These are phyloP conservation scores for Aplidium turbinatum DNA, from an alignment of 23 tunicate genomes.

Conservation along the genomic window DNA sequence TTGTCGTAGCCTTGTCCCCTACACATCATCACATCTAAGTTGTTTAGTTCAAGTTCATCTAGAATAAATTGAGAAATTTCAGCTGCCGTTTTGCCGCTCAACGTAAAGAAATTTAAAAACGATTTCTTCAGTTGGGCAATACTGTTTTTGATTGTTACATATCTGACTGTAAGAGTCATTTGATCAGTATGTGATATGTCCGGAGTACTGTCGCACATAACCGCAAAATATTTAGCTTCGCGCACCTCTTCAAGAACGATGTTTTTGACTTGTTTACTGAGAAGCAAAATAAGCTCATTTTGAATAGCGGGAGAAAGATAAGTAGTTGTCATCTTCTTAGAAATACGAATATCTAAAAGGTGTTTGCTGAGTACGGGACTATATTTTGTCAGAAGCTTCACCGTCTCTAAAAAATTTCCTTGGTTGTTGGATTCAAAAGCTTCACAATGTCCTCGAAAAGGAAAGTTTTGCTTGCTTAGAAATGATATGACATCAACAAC, in stretches of 20 bases:
- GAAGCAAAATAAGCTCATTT: slow-evolving; percentile 35
- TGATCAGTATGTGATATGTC: slow-evolving; percentile 26
- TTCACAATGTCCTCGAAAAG: slow-evolving; percentile 11
- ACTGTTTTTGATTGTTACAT: slow-evolving; percentile 5
- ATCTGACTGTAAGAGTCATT: slow-evolving; percentile 22
- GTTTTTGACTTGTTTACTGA: slow-evolving; percentile 32
- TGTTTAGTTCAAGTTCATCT: slow-evolving; percentile 20
- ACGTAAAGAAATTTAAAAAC: slow-evolving; percentile 21
- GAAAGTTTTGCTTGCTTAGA: slow-evolving; percentile 39
- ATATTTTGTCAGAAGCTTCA: slow-evolving; percentile 40
- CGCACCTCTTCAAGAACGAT: slow-evolving; percentile 27
- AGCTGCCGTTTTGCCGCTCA: slow-evolving; percentile 28
- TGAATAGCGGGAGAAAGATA: slow-evolving; percentile 38
- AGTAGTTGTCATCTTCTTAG: slow-evolving; percentile 33
- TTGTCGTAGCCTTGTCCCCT: slow-evolving; percentile 9
- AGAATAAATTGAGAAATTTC: slow-evolving; percentile 21
- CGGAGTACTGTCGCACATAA: slow-evolving; percentile 38
- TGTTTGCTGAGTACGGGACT: slow-evolving; percentile 43
- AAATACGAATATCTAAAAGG: slow-evolving; percentile 30
- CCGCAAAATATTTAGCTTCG: slow-evolving; percentile 32
- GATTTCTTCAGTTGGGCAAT: slow-evolving; percentile 12
- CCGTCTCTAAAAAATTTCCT: slow-evolving; percentile 38
- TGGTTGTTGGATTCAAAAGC: slow-evolving; percentile 43
- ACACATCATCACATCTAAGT: slow-evolving; percentile 1
- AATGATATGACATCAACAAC: slow-evolving; percentile 32